A percentile compares a stretch with the other conserved stretches of the same genome.
Evolutionary conservation across 2,113 vertebrate genomes (phyloP).

Genomic region (Hydrochoerus hydrochaeris): DNA sequence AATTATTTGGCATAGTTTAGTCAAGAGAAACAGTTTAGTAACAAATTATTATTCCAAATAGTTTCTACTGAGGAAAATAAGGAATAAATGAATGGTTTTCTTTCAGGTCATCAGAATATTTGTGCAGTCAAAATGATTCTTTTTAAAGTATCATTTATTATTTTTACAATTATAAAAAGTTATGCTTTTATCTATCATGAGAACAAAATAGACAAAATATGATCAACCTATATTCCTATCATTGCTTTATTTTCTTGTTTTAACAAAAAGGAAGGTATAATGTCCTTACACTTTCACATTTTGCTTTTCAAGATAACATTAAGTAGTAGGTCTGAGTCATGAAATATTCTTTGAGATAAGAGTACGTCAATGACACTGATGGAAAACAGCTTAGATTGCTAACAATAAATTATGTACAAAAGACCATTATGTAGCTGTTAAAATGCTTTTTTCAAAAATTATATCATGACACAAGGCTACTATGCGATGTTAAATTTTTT

Average conservation of each 20-base stretch:
- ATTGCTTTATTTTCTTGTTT: neutral
- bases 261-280: constrained; percentile 7
- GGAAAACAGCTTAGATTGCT: constrained; percentile 25
- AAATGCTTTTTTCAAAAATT: constrained; percentile 50
- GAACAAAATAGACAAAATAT: neutral
- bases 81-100: neutral
- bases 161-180: constrained; percentile 37
- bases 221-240: neutral
- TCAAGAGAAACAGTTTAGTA: neutral
- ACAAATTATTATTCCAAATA: constrained; percentile 22
- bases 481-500: constrained; percentile 31
- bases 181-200: neutral
- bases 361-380: neutral
- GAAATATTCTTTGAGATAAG: constrained; percentile 56
- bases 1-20: neutral
- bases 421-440: neutral
- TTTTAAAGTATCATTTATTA: constrained; percentile 14
- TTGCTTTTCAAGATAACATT: constrained; percentile 32
- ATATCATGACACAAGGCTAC: neutral
- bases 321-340: neutral
- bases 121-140: neutral
- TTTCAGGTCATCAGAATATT: constrained; percentile 42
- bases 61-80: constrained; percentile 19
- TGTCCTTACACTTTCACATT: neutral
- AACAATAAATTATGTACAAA: constrained; percentile 35